Evolutionary conservation across 2,797 vertebrate species (phyloP).

Genomic region (Alectoris magna): DNA sequence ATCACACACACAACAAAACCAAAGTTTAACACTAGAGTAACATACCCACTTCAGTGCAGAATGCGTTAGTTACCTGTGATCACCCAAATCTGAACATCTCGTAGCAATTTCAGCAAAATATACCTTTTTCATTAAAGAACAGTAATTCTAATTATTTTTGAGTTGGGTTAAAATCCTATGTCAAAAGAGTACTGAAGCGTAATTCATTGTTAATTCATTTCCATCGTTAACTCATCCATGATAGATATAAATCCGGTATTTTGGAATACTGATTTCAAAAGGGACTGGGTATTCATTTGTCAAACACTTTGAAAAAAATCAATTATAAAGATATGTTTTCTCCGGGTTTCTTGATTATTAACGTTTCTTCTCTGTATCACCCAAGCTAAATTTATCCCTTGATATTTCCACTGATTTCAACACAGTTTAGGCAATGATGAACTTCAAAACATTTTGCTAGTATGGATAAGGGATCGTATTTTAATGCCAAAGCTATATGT

Average conservation of each 20-base stretch:
- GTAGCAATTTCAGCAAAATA: background rate
- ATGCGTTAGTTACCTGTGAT: background rate
- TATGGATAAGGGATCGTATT: background rate
- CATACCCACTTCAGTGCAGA: background rate
- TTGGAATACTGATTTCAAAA: background rate
- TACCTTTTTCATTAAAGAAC: conserved; percentile 2
- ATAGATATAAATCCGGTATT: conserved; percentile 23
- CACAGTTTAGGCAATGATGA: background rate
- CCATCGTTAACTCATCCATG: conserved; percentile 16
- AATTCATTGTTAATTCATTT: conserved; percentile 10
- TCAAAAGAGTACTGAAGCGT: background rate
- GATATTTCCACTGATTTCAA: conserved; percentile 31
- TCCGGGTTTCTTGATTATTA: conserved; percentile 23
- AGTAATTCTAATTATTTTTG: background rate
- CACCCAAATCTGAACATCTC: background rate
- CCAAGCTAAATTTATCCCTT: conserved; percentile 41
- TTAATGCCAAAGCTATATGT: background rate
- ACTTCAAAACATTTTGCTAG: background rate
- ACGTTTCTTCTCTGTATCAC: background rate
- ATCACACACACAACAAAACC: background rate
- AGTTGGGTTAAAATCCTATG: background rate
- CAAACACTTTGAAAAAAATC: background rate
- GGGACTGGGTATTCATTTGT: background rate
- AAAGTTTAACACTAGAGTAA: background rate
- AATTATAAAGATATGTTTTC: background rate